Conservation (phyloP, 2,113 vertebrate species). For the Progne subis region DNA sequence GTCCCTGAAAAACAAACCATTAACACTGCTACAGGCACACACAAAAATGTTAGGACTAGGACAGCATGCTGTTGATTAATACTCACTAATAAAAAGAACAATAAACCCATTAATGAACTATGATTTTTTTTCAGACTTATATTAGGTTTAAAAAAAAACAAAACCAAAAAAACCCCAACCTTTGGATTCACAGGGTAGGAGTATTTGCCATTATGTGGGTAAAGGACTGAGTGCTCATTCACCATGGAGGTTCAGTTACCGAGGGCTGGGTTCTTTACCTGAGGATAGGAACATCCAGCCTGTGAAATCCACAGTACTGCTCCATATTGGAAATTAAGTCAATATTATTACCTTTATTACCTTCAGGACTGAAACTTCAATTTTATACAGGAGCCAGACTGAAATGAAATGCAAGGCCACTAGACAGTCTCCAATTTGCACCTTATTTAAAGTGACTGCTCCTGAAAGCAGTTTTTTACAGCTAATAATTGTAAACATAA, state of each 20-base stretch:
- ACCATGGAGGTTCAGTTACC: background rate
- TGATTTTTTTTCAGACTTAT: slow-evolving; percentile 1
- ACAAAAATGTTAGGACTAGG: background rate
- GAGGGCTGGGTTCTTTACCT: background rate
- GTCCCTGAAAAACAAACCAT: slow-evolving; percentile 19
- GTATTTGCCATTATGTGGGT: background rate
- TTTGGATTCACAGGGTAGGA: background rate
- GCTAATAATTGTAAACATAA: slow-evolving; percentile 43
- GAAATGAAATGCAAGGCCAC: background rate
- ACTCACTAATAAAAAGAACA: background rate
- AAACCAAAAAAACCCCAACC: too few species aligned
- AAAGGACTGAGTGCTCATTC: background rate
- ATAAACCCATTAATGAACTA: background rate
- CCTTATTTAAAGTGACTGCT: slow-evolving; percentile 52
- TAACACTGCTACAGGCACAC: background rate
- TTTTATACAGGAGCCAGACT: background rate
- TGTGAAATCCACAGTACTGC: background rate
- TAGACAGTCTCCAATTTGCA: background rate
- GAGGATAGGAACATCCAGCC: background rate
- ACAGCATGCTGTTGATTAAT: background rate
- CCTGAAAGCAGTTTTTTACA: slow-evolving; percentile 52
- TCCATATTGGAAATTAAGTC: background rate
- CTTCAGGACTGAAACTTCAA: background rate
- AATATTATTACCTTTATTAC: background rate
- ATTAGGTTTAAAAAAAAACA: background rate